A percentile compares a stretch with the other conserved stretches of the same genome.
These are phyloP conservation scores for Noturus placidus DNA, from an alignment of 2,113 vertebrate species.

Conservation along the genomic window DNA sequence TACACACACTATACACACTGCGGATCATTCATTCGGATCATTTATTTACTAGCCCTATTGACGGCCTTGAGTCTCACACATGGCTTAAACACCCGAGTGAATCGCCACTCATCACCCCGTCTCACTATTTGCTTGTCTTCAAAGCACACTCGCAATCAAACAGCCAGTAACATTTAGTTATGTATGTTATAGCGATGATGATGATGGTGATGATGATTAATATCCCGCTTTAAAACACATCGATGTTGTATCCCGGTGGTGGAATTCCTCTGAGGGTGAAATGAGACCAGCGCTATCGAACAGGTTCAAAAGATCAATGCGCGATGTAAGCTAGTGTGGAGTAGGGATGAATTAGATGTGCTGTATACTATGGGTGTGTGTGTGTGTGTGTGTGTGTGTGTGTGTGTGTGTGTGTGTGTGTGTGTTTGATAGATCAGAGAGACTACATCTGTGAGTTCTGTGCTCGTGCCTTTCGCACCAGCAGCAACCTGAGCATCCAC, in stretches of 20 bases:
- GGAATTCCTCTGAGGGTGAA: not conserved
- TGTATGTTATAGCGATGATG: not conserved
- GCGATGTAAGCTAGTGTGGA: not conserved
- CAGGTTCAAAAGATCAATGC: not conserved
- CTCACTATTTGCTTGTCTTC: too few species aligned
- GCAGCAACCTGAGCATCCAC: constrained; percentile 82
- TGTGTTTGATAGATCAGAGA: constrained; percentile 68
- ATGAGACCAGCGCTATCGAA: not conserved
- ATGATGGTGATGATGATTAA: not conserved
- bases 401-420: constrained; percentile 14
- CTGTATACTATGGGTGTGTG: not conserved
- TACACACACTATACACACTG: too few species aligned
- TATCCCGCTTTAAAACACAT: not conserved
- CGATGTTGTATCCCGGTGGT: not conserved
- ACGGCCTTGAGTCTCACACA: too few species aligned
- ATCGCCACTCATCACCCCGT: too few species aligned
- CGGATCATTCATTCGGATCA: too few species aligned
- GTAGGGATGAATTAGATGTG: not conserved
- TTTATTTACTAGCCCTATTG: too few species aligned
- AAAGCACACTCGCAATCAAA: too few species aligned
- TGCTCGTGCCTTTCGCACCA: constrained; percentile 79
- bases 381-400: not conserved
- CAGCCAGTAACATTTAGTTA: not conserved
- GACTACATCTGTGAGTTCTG: constrained; percentile 87
- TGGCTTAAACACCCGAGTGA: too few species aligned